Base-by-base conservation (phyloP, 2,113 vertebrate species). In the Columbina picui region DNA sequence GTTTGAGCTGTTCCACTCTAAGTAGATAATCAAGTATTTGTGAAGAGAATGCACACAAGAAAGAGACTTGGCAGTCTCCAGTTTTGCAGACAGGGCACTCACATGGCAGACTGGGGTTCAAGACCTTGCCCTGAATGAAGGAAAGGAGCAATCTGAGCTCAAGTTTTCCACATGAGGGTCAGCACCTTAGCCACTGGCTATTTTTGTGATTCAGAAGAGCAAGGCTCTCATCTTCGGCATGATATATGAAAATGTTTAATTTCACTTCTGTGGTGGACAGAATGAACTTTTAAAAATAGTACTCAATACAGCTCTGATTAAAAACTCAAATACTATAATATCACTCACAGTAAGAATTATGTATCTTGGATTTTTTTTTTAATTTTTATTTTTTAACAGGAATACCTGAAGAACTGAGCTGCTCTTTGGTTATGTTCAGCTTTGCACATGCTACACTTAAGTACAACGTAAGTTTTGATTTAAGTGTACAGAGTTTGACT, bases 101-200 rank as follows among this genome's bases (percentile, higher is more conserved):
- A 76, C 12, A 49, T 50, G 56, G 68, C n/a, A 90, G 75, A 92
- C 14, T 21, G 19, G 65, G 55, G 87, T 87, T 96, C 87, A 96
- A 93, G 96, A 91, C 88, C 74, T 87, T 82, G 65, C 49, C 90
- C 57, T 69, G 39, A 90, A 20, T 61, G 50, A 89, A 90, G 59
- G 88, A 95, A 94, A 91, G 43, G 43, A 92, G 67, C 53, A 86
- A 92, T 95, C 61, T 88, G 67, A 90, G 49, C 41, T 83, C 34
- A 52, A 41, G 38, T 19, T 34, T 70, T 92, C 41, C 25, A 74
- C 34, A 22, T 17, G 41, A 83, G 25, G 57, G 76, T 86, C 88
- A 94, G 64, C 55, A 86, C 68, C 87, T 86, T 67, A 93, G 75
- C 92, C 90, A 74, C 68, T 55, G 34, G 88, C 63, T 94, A 88